phyloP scores from a whole-genome alignment of 2,888 invertebrate species.

The Drosophila anceps region DNA sequence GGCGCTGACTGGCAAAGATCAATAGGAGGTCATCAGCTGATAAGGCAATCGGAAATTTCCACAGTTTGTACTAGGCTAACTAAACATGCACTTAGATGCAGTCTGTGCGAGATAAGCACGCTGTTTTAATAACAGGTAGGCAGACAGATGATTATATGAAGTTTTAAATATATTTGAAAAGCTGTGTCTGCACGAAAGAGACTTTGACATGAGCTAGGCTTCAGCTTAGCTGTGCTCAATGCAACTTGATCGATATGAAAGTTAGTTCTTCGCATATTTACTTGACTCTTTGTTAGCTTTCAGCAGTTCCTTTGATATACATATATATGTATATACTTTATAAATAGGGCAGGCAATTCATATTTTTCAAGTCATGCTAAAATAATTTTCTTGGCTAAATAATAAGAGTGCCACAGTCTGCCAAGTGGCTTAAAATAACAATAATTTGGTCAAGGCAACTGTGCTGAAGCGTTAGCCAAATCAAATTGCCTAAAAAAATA shows the following conservation, averaged over 20 bases:
- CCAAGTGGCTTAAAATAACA: background rate
- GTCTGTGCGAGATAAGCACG: too few relatives aligned
- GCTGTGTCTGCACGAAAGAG: too few relatives aligned
- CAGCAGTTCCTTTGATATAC: background rate
- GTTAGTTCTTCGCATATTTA: too few relatives aligned
- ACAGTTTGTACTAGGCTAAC: background rate
- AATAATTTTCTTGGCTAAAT: background rate
- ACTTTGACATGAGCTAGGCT: background rate
- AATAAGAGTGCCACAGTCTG: slow-evolving; percentile 1
- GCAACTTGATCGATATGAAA: too few relatives aligned
- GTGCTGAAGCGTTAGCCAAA: slow-evolving; percentile 22
- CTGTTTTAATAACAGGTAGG: too few relatives aligned
- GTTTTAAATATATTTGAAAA: too few relatives aligned
- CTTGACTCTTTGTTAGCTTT: background rate
- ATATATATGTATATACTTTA: background rate
- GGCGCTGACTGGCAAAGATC: background rate
- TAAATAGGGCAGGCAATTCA: background rate
- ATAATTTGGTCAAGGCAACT: slow-evolving; percentile 5
- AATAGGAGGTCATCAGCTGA: background rate
- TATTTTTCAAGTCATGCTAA: background rate
- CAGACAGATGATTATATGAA: too few relatives aligned
- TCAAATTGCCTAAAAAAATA: slow-evolving; percentile 31
- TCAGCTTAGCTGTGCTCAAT: too few relatives aligned
- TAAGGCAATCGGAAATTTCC: background rate
- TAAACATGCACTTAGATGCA: background rate